Conservation (phyloP, 2,113 vertebrate genomes). For the Xiphias gladius region DNA sequence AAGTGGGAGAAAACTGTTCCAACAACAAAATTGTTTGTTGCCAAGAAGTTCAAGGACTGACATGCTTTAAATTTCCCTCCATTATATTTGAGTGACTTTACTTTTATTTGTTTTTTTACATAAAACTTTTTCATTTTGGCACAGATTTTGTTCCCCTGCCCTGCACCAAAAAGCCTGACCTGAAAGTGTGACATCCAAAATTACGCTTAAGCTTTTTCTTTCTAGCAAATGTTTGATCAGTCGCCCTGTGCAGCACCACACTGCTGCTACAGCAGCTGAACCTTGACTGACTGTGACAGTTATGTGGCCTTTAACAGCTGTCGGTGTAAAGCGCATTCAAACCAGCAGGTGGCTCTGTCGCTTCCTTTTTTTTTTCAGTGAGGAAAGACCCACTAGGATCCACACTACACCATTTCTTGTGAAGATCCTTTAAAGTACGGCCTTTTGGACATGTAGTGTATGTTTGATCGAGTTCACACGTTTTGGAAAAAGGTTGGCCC, state of each 20-base stretch:
- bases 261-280: conserved; percentile 37
- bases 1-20: conserved; percentile 10
- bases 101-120: not conserved
- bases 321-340: conserved; percentile 59
- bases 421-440: not conserved
- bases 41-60: conserved; percentile 3
- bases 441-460: not conserved
- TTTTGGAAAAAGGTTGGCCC: not conserved
- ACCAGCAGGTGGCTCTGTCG: conserved; percentile 64
- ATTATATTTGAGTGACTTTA: conserved; percentile 11
- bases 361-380: not conserved
- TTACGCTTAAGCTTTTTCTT: not conserved
- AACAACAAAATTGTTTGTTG: conserved; percentile 8
- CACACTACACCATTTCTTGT: not conserved
- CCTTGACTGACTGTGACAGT: conserved; percentile 56
- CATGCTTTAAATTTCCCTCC: conserved; percentile 22
- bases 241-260: conserved; percentile 20
- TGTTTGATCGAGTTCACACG: not conserved
- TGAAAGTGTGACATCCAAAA: not conserved
- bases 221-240: not conserved
- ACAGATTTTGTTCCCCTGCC: not conserved
- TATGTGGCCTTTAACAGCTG: conserved; percentile 57
- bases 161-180: not conserved
- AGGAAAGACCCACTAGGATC: conserved; percentile 5
- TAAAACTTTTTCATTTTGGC: not conserved